phyloP scores from a whole-genome alignment of 2,888 invertebrate species.

The Cryptocheilus praepositus region DNA sequence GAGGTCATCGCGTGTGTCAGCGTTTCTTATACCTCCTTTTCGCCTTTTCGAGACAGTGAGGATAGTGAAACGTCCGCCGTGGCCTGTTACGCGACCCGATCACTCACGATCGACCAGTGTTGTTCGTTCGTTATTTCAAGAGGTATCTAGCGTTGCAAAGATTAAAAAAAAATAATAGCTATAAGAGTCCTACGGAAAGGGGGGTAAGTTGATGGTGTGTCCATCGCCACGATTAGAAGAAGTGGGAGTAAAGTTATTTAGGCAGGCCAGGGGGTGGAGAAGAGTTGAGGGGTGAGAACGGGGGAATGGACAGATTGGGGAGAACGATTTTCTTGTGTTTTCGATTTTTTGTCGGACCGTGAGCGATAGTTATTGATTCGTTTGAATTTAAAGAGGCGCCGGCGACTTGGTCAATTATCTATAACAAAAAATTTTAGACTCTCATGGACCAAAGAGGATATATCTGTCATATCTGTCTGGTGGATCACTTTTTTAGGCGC shows the following conservation, averaged over 20 bases:
- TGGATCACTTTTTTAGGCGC: slow-evolving; percentile 37
- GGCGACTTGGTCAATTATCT: background rate
- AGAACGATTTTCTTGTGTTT: no score
- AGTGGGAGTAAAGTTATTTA: slow-evolving; percentile 52
- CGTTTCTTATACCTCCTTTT: background rate
- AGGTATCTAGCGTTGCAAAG: slow-evolving; percentile 57
- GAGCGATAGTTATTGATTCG: background rate
- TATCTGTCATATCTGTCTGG: slow-evolving; percentile 26
- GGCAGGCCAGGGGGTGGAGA: slow-evolving; percentile 27
- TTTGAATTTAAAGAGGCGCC: background rate
- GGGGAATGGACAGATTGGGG: background rate
- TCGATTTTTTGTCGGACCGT: no score
- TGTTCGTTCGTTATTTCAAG: slow-evolving; percentile 57
- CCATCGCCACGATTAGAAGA: slow-evolving; percentile 38
- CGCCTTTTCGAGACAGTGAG: background rate
- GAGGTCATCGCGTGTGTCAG: slow-evolving; percentile 11
- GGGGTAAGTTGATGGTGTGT: slow-evolving; percentile 26
- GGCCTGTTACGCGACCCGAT: slow-evolving; percentile 11
- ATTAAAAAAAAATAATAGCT: slow-evolving; percentile 44
- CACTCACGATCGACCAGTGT: slow-evolving; percentile 55
- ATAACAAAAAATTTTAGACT: slow-evolving; percentile 37
- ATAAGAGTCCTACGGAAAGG: slow-evolving; percentile 24
- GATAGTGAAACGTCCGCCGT: background rate
- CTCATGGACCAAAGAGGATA: slow-evolving; percentile 54
- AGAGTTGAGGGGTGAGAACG: slow-evolving; percentile 15